phyloP scores from a whole-genome alignment of 2,888 invertebrate species.

The Lasioglossum vierecki region DNA sequence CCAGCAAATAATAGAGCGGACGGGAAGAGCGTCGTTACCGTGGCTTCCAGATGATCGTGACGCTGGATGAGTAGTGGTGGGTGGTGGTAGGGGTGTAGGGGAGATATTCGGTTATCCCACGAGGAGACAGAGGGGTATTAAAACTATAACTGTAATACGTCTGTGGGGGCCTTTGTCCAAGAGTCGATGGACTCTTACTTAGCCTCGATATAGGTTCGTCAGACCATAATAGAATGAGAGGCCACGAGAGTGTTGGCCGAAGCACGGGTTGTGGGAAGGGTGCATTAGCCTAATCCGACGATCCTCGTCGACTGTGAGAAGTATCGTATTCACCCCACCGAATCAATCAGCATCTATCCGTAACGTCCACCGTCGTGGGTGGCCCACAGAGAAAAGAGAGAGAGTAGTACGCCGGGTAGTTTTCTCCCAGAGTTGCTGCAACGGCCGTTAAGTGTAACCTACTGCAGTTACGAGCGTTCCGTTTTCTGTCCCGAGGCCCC shows the following conservation, averaged over 20 bases:
- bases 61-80: neutral
- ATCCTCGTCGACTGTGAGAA: constrained; percentile 71
- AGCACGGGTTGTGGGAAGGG: constrained; percentile 60
- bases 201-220: constrained; percentile 68
- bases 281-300: constrained; percentile 74
- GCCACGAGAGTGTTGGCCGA: constrained; percentile 46
- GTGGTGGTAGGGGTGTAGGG: neutral
- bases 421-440: constrained; percentile 51
- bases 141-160: constrained; percentile 66
- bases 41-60: constrained; percentile 1
- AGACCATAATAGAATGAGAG: constrained; percentile 67
- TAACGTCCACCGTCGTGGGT: constrained; percentile 68
- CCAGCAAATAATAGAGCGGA: neutral
- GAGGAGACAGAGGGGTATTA: constrained; percentile 52
- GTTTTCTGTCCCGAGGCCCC: constrained; percentile 18
- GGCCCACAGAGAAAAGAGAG: constrained; percentile 44
- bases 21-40: neutral
- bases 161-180: constrained; percentile 65
- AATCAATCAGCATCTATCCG: constrained; percentile 70
- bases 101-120: constrained; percentile 27
- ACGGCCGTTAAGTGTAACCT: constrained; percentile 60
- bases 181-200: constrained; percentile 75
- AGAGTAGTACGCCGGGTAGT: constrained; percentile 53
- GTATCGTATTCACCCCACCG: constrained; percentile 80
- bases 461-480: constrained; percentile 43